Evolutionary conservation across 1,140 invertebrate genomes (phyloP), one percentile per base, ranked within the genome.

Genomic region (Anadara kagoshimensis): DNA sequence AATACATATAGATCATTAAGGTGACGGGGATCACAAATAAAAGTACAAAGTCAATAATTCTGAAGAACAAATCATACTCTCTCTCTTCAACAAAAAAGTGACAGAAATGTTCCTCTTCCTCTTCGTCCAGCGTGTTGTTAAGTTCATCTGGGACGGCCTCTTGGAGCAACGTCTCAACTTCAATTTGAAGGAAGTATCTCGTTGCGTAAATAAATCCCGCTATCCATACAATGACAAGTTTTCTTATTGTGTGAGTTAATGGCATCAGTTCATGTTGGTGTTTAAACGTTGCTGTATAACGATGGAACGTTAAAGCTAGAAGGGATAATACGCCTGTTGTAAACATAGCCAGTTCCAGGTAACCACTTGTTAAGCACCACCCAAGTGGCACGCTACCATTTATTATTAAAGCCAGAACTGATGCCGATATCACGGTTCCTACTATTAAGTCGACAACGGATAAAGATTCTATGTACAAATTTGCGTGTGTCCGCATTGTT

Each of bases 391-490:
- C 0, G 4, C 18, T 26, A 2, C 56, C 22, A 0, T 45, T 0
- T 2, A 44, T 14, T 10, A 63, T 16, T 18, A 16, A 26, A 26
- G 47, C 24, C 1, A 57, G 11, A 7, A 59, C 57, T 8, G 59
- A 49, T 2, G 59, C 10, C 11, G 29, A 45, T 11, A 71, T 51
- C 47, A 71, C 47, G 3, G 44, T 26, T 8, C 49, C 69, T 0
- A 71, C 44, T 7, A 58, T 10, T 16, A 61, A 16, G 1, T 69
- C 54, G 20, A 58, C 22, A 53, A 54, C 22, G 7, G 57, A 69
- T 26, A 69, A 43, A 8, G 58, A 43, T 14, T 51, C 16, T n/a
- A 69, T 62, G 22, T 62, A 69, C 8, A 71, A 18, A 47, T 63
- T 71, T 2, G 41, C 29, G 7, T 36, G 29, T 36, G 29, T 36